Evolutionary conservation across 2,888 invertebrate species (phyloP).

Genomic region (Geophilus truncorum): DNA sequence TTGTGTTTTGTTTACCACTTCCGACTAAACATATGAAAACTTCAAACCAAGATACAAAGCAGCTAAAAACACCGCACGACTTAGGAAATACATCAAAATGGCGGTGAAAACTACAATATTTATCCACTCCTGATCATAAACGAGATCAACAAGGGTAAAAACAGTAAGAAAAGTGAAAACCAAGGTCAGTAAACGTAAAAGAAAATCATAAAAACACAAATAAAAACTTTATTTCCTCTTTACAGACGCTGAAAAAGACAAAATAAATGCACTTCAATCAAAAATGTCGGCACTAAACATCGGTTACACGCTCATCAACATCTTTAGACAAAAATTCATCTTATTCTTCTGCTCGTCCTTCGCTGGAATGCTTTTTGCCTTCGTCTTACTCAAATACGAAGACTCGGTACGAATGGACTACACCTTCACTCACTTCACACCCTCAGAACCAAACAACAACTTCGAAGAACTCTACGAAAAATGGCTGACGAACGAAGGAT

Average conservation of each 20-base stretch:
- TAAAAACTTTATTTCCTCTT: background rate
- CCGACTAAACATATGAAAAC: too few species aligned
- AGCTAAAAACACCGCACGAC: too few species aligned
- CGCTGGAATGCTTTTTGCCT: slow-evolving; percentile 41
- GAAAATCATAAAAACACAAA: too few species aligned
- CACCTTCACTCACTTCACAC: slow-evolving; percentile 35
- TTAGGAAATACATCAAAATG: too few species aligned
- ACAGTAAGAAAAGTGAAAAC: too few species aligned
- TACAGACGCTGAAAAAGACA: background rate
- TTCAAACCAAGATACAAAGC: too few species aligned
- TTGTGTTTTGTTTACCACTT: too few species aligned
- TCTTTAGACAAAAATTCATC: slow-evolving; percentile 33
- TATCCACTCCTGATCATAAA: too few species aligned
- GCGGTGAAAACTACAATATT: too few species aligned
- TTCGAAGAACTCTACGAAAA: slow-evolving; percentile 37
- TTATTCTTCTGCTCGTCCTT: slow-evolving; percentile 40
- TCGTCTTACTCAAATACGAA: slow-evolving; percentile 42
- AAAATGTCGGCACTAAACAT: background rate
- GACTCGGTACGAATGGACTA: slow-evolving; percentile 39
- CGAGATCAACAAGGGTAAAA: too few species aligned
- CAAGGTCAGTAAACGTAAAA: too few species aligned
- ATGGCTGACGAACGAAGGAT: slow-evolving; percentile 39
- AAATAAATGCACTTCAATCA: background rate
- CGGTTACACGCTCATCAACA: background rate
- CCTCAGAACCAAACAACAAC: slow-evolving; percentile 35